Evolutionary conservation across 2,797 vertebrate genomes (phyloP), one percentile per base, ranked within the genome.

Genomic region (Avahi laniger): DNA sequence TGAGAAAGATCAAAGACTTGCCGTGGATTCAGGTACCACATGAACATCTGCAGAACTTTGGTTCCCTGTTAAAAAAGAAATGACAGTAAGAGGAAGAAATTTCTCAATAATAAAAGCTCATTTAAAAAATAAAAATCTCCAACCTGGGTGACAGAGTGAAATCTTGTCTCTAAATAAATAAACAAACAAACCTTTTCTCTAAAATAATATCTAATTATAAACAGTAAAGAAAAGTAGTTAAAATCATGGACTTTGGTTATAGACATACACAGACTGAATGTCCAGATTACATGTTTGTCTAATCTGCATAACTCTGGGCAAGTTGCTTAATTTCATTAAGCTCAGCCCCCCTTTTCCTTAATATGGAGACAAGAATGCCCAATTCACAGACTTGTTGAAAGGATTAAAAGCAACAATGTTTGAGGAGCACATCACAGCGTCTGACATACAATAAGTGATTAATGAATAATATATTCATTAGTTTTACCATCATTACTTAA

Each of bases 1-100:
- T 99, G 99, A 93, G 99, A 99, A 97, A 99, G 99, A 98, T 99
- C 99, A 95, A 99, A 99, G 87, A 99, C 99, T 98, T 99, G 99
- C 43, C 99, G 99, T 57, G 99, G 99, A 98, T 99, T 99, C 98
- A 99, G 95, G 98, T 99, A 99, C 99, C 99, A 99, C 99, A 99
- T 99, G 98, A 99, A 99, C 99, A 99, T 99, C 99, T 99, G 99
- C 30, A 99, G 98, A 97, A 99, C 99, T 98, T 99, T 99, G 93
- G 99, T 99, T 97, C 99, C 99, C 99, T 99, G 54, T 11, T 73
- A 96, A 93, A 88, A 88, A 96, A 95, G 4, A 73, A 48, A 91
- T 33, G 13, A 26, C 6, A 59, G 83, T 78, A 54, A 75, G 57
- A 69, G 11, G 1, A 93, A 72, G 35, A 89, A 33, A 35, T 35